Percentiles rank a stretch among this genome's conserved stretches.
Evolutionary conservation across 2,888 invertebrate genomes (phyloP).

Genomic region (Deilephila elpenor): DNA sequence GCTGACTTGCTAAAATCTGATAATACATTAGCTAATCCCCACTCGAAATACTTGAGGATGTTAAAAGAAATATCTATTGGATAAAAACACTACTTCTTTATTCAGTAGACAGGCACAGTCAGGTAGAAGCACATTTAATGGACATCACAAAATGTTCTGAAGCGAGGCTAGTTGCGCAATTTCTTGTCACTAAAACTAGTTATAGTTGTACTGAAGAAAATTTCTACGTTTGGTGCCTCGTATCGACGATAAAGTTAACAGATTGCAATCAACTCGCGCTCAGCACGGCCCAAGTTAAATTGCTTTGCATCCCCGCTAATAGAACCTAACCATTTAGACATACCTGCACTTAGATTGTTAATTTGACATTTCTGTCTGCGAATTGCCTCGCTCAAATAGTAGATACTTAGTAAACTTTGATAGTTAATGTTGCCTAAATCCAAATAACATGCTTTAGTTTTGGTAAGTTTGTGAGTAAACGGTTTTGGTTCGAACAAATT

Average conservation of each 20-base stretch:
- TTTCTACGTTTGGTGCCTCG: constrained; percentile 32
- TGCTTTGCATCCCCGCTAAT: constrained; percentile 59
- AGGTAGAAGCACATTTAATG: background rate
- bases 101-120: background rate
- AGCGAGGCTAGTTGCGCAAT: background rate
- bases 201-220: constrained; percentile 23
- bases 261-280: constrained; percentile 40
- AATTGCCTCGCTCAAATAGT: constrained; percentile 1
- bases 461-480: background rate
- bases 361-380: constrained; percentile 41
- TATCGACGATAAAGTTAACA: constrained; percentile 39
- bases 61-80: no score
- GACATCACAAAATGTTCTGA: background rate
- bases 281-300: constrained; percentile 64
- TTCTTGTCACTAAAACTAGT: background rate
- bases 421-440: constrained; percentile 9
- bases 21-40: no score
- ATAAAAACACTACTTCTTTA: no score
- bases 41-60: no score
- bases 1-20: no score
- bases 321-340: constrained; percentile 52
- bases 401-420: constrained; percentile 9
- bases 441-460: background rate
- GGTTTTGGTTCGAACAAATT: background rate
- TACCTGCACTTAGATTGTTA: constrained; percentile 46